These are phyloP conservation scores for Anastatus disparis DNA, from an alignment of 1,140 invertebrate genomes.

Conservation along the genomic window DNA sequence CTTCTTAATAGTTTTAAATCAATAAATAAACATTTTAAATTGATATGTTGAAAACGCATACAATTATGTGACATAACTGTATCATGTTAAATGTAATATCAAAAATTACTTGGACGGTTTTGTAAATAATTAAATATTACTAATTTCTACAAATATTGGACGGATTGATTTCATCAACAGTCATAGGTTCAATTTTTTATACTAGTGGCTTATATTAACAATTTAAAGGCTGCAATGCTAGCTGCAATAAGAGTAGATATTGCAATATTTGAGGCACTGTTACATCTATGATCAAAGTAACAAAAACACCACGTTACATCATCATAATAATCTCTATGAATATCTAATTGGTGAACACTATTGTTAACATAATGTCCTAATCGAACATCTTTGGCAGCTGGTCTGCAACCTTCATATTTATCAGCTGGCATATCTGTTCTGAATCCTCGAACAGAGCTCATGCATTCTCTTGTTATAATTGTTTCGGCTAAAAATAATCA, in stretches of 20 bases:
- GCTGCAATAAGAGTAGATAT: constrained; percentile 47
- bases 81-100: neutral
- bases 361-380: constrained; percentile 90
- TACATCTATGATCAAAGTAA: constrained; percentile 90
- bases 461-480: constrained; percentile 85
- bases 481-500: constrained; percentile 73
- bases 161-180: constrained; percentile 14
- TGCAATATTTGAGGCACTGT: constrained; percentile 62
- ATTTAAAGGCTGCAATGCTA: constrained; percentile 18
- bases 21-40: constrained; percentile 13
- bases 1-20: neutral
- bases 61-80: neutral
- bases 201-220: no score
- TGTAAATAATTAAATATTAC: neutral
- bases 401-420: constrained; percentile 88
- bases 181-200: constrained; percentile 20
- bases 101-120: constrained; percentile 29
- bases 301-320: constrained; percentile 91
- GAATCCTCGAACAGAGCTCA: constrained; percentile 80
- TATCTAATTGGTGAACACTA: constrained; percentile 84
- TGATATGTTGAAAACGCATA: constrained; percentile 15
- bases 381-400: constrained; percentile 81
- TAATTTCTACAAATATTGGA: constrained; percentile 25
- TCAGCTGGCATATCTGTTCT: constrained; percentile 92
- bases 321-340: constrained; percentile 85